A percentile compares a stretch with the other conserved stretches of the same genome.
phyloP scores from a whole-genome alignment of 2,113 vertebrate genomes.

The Murina feae region DNA sequence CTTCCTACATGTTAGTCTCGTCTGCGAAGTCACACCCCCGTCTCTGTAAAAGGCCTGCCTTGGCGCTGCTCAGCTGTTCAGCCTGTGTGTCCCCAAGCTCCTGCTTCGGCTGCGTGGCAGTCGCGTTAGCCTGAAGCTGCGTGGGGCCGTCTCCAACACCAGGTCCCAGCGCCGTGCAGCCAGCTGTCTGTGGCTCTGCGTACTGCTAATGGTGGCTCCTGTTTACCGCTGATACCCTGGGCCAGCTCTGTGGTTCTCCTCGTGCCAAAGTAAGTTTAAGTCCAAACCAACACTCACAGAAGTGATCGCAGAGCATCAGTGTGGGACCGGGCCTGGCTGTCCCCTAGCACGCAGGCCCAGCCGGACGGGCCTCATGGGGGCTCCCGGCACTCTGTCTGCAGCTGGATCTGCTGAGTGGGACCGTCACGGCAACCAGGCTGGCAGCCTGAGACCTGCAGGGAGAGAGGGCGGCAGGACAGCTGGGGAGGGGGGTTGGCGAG shows the following conservation, averaged over 20 bases:
- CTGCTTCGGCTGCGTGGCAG: conserved; percentile 96
- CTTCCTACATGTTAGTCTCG: conserved; percentile 94
- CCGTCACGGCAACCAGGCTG: accelerated
- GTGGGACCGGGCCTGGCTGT: too few relatives aligned
- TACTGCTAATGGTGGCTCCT: neutral
- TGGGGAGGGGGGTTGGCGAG: too few relatives aligned
- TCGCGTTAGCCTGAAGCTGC: conserved; percentile 94
- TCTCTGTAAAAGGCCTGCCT: conserved; percentile 91
- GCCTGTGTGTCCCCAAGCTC: conserved; percentile 95
- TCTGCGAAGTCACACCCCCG: conserved; percentile 87
- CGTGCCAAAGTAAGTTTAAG: neutral
- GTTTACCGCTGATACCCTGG: neutral
- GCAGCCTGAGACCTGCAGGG: neutral
- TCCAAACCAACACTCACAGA: neutral
- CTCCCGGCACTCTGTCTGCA: neutral
- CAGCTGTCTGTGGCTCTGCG: neutral
- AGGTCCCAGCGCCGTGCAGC: conserved; percentile 55
- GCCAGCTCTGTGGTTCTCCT: neutral
- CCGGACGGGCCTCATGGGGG: accelerated
- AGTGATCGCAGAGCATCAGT: neutral
- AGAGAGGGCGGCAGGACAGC: accelerated
- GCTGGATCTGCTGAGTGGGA: too few relatives aligned
- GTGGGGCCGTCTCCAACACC: conserved; percentile 90
- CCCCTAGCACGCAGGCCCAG: accelerated
- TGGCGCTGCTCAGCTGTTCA: conserved; percentile 90